Percentiles rank a stretch among this genome's conserved stretches.
phyloP scores from a whole-genome alignment of 2,113 vertebrate genomes.

The Charadrius vociferus region DNA sequence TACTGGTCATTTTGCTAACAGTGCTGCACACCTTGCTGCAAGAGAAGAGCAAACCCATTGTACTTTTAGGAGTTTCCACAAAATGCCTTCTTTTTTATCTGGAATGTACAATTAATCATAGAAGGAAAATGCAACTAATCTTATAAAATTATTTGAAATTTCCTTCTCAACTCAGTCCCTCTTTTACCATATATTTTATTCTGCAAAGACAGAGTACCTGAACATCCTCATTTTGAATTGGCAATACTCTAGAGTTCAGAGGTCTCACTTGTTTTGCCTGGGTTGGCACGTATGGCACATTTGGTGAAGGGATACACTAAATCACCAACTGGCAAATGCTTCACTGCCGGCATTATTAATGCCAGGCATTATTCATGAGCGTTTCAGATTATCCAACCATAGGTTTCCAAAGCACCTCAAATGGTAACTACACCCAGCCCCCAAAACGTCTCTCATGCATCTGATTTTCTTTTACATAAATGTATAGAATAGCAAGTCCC shows the following conservation, averaged over 20 bases:
- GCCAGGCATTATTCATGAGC: not conserved
- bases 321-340: not conserved
- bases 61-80: not conserved
- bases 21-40: not conserved
- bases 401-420: not conserved
- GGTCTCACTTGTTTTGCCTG: not conserved
- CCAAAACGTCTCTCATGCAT: not conserved
- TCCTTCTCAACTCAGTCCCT: not conserved
- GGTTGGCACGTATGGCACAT: accelerated
- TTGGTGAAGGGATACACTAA: not conserved
- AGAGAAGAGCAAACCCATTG: not conserved
- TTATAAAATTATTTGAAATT: not conserved
- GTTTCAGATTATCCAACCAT: not conserved
- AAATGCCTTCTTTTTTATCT: not conserved
- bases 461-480: not conserved
- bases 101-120: not conserved
- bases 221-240: not conserved
- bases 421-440: accelerated
- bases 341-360: not conserved
- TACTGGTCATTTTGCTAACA: not conserved
- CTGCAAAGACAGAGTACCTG: not conserved
- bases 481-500: not conserved
- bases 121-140: not conserved
- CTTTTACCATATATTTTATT: not conserved
- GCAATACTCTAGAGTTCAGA: not conserved